phyloP scores from a whole-genome alignment of 2,113 vertebrate genomes.

The Zootoca vivipara region DNA sequence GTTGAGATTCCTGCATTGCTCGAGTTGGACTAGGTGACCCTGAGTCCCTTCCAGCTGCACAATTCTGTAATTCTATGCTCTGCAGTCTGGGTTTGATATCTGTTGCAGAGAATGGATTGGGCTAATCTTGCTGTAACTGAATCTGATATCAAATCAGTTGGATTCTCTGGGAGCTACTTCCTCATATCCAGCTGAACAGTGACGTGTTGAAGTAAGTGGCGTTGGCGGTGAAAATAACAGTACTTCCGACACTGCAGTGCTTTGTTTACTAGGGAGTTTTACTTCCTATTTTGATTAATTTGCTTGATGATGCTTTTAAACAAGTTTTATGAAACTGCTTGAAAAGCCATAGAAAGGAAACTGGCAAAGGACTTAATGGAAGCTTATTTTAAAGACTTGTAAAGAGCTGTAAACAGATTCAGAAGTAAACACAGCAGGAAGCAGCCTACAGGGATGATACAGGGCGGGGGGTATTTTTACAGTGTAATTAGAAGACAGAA shows the following conservation, averaged over 20 bases:
- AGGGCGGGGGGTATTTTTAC: not conserved
- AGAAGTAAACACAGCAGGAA: not conserved
- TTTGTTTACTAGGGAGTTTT: not conserved
- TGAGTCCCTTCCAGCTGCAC: no score
- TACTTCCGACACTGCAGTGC: not conserved
- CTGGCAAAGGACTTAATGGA: not conserved
- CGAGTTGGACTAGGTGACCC: no score
- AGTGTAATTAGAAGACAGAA: conserved; percentile 10
- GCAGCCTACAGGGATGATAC: not conserved
- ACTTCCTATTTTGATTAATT: not conserved
- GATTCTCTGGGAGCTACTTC: not conserved
- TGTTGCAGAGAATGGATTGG: not conserved
- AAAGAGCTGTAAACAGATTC: conserved; percentile 16
- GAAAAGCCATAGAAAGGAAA: not conserved
- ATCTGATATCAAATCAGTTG: not conserved
- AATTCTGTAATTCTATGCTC: no score
- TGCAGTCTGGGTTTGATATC: not conserved
- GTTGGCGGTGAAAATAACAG: not conserved
- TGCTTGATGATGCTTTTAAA: not conserved
- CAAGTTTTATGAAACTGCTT: not conserved
- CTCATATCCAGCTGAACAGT: not conserved
- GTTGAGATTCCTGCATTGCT: no score
- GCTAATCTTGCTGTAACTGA: not conserved
- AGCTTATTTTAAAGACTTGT: not conserved
- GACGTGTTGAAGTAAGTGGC: not conserved